Percentiles rank a stretch among this genome's conserved stretches.
Conservation (phyloP, 2,113 vertebrate species). For the Zosterops hypoxanthus region DNA sequence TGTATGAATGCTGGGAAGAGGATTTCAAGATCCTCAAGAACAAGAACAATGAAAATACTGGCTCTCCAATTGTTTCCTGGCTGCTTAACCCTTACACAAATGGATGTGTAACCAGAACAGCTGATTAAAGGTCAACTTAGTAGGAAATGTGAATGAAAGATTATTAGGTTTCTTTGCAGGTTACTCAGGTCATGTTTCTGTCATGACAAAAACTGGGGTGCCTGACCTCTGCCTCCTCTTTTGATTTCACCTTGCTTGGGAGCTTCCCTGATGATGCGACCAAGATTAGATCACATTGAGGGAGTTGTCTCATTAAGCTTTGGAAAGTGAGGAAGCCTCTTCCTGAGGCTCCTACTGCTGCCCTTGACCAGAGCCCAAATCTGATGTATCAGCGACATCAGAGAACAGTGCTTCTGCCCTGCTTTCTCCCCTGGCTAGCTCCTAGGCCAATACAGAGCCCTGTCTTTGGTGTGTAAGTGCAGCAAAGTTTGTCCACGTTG, state of each 20-base stretch:
- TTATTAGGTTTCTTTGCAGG: not conserved
- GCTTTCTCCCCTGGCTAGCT: not conserved
- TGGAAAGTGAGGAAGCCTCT: not conserved
- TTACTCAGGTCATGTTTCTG: not conserved
- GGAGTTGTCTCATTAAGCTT: not conserved
- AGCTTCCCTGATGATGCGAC: not conserved
- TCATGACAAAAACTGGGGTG: not conserved
- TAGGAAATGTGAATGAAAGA: not conserved
- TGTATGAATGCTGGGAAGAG: not conserved
- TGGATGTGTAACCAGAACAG: not conserved
- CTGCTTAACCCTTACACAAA: not conserved
- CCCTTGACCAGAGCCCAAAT: not conserved
- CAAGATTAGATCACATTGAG: not conserved
- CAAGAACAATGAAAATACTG: not conserved
- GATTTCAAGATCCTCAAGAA: constrained; percentile 4
- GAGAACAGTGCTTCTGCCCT: not conserved
- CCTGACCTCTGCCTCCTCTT: not conserved
- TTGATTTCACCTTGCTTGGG: not conserved
- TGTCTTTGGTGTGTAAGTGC: not conserved
- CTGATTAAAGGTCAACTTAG: not conserved
- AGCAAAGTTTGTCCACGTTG: not conserved
- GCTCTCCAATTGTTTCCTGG: not conserved
- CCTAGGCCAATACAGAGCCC: not conserved
- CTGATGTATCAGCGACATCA: not conserved
- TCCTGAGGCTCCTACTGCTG: not conserved